Percentiles rank a stretch among this genome's conserved stretches.
phyloP scores from a whole-genome alignment of 2,888 invertebrate species.

The Merodon equestris region DNA sequence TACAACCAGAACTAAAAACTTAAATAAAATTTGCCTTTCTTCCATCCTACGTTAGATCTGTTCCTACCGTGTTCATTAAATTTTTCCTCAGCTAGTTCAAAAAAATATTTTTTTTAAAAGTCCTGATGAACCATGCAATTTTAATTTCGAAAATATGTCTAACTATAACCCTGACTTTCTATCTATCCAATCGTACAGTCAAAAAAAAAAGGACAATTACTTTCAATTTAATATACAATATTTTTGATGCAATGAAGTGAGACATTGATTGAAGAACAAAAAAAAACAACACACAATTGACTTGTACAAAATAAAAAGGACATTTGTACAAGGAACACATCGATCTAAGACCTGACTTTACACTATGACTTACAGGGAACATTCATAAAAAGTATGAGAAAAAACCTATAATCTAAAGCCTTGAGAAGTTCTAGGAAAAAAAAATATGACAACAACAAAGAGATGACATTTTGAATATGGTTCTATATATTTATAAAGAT shows the following conservation, averaged over 20 bases:
- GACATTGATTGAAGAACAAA: slow-evolving; percentile 10
- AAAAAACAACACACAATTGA: slow-evolving; percentile 44
- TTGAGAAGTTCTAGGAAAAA: slow-evolving; percentile 8
- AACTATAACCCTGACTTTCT: too few species aligned
- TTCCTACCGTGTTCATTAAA: too few species aligned
- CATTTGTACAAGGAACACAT: slow-evolving; percentile 49
- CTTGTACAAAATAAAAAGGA: slow-evolving; percentile 11
- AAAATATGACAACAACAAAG: slow-evolving; percentile 51
- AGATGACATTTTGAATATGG: slow-evolving; percentile 54
- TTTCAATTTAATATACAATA: slow-evolving; percentile 43
- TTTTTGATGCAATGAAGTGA: slow-evolving; percentile 59
- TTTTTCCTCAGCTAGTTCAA: too few species aligned
- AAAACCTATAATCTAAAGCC: slow-evolving; percentile 29
- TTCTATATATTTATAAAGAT: slow-evolving; percentile 21
- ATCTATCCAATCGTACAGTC: slow-evolving; percentile 55
- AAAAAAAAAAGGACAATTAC: slow-evolving; percentile 20
- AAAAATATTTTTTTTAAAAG: too few species aligned
- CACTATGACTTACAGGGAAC: not conserved
- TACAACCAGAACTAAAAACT: too few species aligned
- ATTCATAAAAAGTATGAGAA: slow-evolving; percentile 23
- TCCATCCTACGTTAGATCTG: too few species aligned
- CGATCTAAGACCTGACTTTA: slow-evolving; percentile 56
- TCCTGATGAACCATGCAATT: too few species aligned
- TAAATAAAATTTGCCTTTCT: too few species aligned
- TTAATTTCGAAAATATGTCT: too few species aligned